phyloP scores from a whole-genome alignment of 2,888 invertebrate species.

The Bombyx huttoni region DNA sequence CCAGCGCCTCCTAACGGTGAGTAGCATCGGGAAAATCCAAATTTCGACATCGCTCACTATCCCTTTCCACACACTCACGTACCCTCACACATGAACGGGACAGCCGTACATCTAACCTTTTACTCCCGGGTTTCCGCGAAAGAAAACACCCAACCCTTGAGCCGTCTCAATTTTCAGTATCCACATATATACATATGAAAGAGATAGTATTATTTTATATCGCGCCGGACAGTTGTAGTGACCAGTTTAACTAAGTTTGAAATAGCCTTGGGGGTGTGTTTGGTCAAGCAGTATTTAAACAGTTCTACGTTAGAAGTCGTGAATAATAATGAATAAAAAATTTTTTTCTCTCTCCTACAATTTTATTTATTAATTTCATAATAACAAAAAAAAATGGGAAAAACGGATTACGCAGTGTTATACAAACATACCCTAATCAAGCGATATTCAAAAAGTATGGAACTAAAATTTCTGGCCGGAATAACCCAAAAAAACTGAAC shows the following conservation, averaged over 20 bases:
- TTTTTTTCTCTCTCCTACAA: too few species aligned
- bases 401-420: too few species aligned
- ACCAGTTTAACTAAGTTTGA: slow-evolving; percentile 42
- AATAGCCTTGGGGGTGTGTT: slow-evolving; percentile 46
- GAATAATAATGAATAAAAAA: background rate
- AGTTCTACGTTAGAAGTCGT: background rate
- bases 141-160: slow-evolving; percentile 62
- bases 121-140: slow-evolving; percentile 43
- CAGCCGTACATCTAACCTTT: slow-evolving; percentile 50
- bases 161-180: slow-evolving; percentile 55
- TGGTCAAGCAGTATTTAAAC: slow-evolving; percentile 30
- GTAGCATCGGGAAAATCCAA: slow-evolving; percentile 44
- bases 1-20: slow-evolving; percentile 62
- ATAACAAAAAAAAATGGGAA: too few species aligned
- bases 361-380: too few species aligned
- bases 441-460: too few species aligned
- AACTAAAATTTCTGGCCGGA: too few species aligned
- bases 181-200: slow-evolving; percentile 33
- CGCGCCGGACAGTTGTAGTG: slow-evolving; percentile 43
- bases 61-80: slow-evolving; percentile 55
- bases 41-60: slow-evolving; percentile 37
- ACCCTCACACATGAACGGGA: slow-evolving; percentile 62
- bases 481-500: background rate
- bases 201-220: slow-evolving; percentile 38
- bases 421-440: too few species aligned